Base-by-base conservation (phyloP, 2,797 vertebrate genomes). In the Furcifer pardalis region DNA sequence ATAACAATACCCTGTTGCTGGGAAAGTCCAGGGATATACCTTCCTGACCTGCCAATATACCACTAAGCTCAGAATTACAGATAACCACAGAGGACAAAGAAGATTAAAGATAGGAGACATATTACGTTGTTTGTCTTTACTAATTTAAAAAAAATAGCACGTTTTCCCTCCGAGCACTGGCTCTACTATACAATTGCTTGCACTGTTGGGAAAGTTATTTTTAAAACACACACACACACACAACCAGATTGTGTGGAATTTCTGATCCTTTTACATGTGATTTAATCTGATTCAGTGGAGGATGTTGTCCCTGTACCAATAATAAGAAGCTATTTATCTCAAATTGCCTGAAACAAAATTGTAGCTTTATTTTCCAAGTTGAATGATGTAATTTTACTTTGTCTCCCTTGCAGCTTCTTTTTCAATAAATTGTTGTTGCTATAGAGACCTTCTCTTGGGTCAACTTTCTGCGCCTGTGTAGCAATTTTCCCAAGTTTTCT, bases 351-450 rank as follows among this genome's bases (percentile, higher is more conserved):
- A 85, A 86, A 87, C 76, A 5, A 72, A 81, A 94, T 84, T 89
- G 86, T 42, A 85, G 75, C 60, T 72, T 89, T 90, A 79, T 84
- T 72, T 90, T 87, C 79, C 52, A 72, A 81, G 56, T 2, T 79
- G 83, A 91, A 78, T 65, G 84, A 89, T 85, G 73, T 84, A 84
- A 88, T 91, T 92, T 89, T 81, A 89, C 86, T 59, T 79, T 79
- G 79, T 87, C 76, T 81, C 86, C 5, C 49, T 65, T 0, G 0
- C 83, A 83, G 44, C 68, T 87, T 78, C 77, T n/a, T 84, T 89
- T 76, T 40, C 79, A 82, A 90, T 92, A 62, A 71, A 30, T 65
- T 68, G n/a, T 21, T 82, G 94, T 94, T 92, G 91, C 91, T 90
- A 94, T 93, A 81, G 94, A 90, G 68, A 94, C 90, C 63, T 56